These are phyloP conservation scores for Salmo trutta DNA, from an alignment of 2,797 vertebrate genomes.

Conservation along the genomic window DNA sequence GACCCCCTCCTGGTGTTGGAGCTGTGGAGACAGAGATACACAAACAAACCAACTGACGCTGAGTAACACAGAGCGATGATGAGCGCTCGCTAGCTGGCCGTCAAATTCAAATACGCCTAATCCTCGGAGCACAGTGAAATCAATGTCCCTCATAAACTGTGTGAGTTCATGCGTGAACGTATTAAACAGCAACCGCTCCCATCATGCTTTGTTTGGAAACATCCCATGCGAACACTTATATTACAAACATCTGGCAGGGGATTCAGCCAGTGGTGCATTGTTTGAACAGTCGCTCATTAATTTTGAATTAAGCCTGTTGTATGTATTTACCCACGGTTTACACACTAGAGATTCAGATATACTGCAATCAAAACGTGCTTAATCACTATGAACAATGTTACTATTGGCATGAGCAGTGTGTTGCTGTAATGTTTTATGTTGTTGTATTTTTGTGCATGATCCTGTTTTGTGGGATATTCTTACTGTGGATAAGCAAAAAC, in stretches of 20 bases:
- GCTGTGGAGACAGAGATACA: slow-evolving; percentile 45
- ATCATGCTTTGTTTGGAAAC: not conserved
- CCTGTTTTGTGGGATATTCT: not conserved
- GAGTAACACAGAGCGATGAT: not conserved
- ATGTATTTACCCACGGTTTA: not conserved
- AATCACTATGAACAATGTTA: not conserved
- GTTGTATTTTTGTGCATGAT: not conserved
- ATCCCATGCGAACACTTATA: not conserved
- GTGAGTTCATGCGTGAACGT: slow-evolving; percentile 9
- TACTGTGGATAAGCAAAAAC: not conserved
- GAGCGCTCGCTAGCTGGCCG: not conserved
- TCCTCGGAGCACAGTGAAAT: slow-evolving; percentile 18
- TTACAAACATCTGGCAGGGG: not conserved
- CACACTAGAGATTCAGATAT: not conserved
- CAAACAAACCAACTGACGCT: slow-evolving; percentile 47
- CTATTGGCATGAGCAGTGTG: not conserved
- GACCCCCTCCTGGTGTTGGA: slow-evolving; percentile 47
- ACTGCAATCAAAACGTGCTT: slow-evolving; percentile 10
- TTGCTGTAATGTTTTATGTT: not conserved
- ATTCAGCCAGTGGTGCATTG: not conserved
- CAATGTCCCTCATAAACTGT: not conserved
- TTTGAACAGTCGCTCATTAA: not conserved
- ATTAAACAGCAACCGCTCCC: not conserved
- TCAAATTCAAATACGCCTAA: slow-evolving; percentile 20
- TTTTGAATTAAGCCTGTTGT: not conserved